A percentile compares a stretch with the other conserved stretches of the same genome.
phyloP scores from a whole-genome alignment of 2,113 vertebrate species.

The Gadus chalcogrammus region DNA sequence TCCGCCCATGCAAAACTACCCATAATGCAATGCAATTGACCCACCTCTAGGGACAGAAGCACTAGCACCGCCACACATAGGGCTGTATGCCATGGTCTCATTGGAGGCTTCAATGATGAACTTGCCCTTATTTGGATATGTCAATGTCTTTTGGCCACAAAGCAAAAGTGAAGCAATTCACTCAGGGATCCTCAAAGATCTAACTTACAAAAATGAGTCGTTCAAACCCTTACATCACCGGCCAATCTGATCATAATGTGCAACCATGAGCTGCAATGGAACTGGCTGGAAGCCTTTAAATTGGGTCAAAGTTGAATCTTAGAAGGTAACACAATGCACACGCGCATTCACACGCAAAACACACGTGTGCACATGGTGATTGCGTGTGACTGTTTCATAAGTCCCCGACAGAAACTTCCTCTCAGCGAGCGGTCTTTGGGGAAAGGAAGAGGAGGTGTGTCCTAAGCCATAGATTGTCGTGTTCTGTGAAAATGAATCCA shows the following conservation, averaged over 20 bases:
- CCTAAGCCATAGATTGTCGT: too few relatives aligned
- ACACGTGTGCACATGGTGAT: not conserved
- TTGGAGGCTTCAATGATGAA: slow-evolving; percentile 33
- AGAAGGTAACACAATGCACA: slow-evolving; percentile 10
- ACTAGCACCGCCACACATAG: slow-evolving; percentile 19
- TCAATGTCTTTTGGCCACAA: slow-evolving; percentile 15
- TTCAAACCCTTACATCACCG: too few relatives aligned
- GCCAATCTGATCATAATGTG: too few relatives aligned
- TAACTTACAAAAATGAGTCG: too few relatives aligned
- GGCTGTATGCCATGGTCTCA: slow-evolving; percentile 23
- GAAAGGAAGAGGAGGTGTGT: too few relatives aligned
- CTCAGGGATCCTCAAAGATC: too few relatives aligned
- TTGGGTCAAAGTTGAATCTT: too few relatives aligned
- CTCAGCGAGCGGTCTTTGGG: slow-evolving; percentile 5
- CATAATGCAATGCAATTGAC: too few relatives aligned
- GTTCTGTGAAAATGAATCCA: too few relatives aligned
- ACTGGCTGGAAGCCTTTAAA: too few relatives aligned
- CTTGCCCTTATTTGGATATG: slow-evolving; percentile 75
- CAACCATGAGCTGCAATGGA: too few relatives aligned
- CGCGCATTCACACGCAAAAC: slow-evolving; percentile 1
- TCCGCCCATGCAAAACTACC: too few relatives aligned
- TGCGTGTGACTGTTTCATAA: slow-evolving; percentile 39
- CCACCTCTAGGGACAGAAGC: slow-evolving; percentile 7
- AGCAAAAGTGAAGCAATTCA: slow-evolving; percentile 1
- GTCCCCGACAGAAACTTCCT: slow-evolving; percentile 52